Evolutionary conservation across 2,888 invertebrate genomes (phyloP).

Genomic region (Orthosia cruda): DNA sequence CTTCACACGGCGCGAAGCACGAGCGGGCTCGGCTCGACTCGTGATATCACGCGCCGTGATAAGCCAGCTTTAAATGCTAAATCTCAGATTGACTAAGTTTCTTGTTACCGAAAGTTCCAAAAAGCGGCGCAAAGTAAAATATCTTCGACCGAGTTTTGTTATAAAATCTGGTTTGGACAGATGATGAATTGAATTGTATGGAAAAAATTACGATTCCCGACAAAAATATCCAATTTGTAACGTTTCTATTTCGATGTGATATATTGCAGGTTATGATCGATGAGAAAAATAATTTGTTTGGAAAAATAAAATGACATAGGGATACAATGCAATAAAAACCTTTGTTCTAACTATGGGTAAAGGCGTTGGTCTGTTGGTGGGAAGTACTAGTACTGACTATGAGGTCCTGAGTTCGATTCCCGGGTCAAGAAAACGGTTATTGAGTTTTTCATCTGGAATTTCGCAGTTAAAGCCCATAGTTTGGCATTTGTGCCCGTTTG

Average conservation of each 20-base stretch:
- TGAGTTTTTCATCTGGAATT: too few species aligned
- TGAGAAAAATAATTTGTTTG: slow-evolving; percentile 26
- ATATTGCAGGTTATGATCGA: slow-evolving; percentile 45
- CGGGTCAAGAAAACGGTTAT: too few species aligned
- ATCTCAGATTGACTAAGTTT: slow-evolving; percentile 17
- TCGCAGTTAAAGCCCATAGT: too few species aligned
- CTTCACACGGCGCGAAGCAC: too few species aligned
- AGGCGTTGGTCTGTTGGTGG: too few species aligned
- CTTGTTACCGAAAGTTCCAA: slow-evolving; percentile 21
- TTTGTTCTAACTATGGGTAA: too few species aligned
- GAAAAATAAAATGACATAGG: background rate
- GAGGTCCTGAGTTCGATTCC: too few species aligned
- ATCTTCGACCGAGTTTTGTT: slow-evolving; percentile 8
- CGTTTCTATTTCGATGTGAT: slow-evolving; percentile 27
- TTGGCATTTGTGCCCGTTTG: too few species aligned
- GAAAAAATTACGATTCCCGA: slow-evolving; percentile 32
- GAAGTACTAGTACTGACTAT: too few species aligned
- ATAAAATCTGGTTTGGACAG: slow-evolving; percentile 32
- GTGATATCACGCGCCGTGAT: too few species aligned
- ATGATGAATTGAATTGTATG: slow-evolving; percentile 52
- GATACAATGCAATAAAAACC: background rate
- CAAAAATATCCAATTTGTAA: slow-evolving; percentile 42
- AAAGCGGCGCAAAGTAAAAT: slow-evolving; percentile 9
- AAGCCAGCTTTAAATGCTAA: background rate
- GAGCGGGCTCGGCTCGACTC: too few species aligned